Conservation (phyloP, 1,140 invertebrate genomes). For the Frieseomelitta varia region DNA sequence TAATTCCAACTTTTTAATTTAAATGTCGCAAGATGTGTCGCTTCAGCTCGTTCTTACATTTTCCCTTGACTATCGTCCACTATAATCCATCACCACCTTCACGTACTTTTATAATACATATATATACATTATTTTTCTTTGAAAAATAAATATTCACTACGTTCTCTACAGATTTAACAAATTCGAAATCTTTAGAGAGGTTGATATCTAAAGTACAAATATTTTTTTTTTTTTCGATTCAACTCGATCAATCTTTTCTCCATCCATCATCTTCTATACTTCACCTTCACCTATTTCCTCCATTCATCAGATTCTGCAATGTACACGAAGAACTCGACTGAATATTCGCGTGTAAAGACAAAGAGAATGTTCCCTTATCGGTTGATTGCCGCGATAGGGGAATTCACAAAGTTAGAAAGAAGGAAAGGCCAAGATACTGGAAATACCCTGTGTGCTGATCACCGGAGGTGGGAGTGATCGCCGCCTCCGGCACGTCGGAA, state of each 20-base stretch:
- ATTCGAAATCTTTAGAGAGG: neutral
- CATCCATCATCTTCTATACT: neutral
- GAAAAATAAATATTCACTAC: neutral
- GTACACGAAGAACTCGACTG: neutral
- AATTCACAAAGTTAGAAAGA: constrained; percentile 22
- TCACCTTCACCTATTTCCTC: neutral
- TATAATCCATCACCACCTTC: neutral
- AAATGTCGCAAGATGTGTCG: too few relatives aligned
- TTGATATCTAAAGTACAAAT: neutral
- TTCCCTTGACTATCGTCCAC: neutral
- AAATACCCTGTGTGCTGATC: constrained; percentile 42
- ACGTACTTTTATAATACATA: neutral
- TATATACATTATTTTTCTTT: neutral
- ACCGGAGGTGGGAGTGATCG: constrained; percentile 59
- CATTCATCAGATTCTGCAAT: neutral
- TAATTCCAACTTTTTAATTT: too few relatives aligned
- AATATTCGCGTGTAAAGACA: neutral
- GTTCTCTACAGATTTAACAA: neutral
- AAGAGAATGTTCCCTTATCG: neutral
- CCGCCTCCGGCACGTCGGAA: constrained; percentile 28
- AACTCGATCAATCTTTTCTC: neutral
- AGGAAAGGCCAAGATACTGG: constrained; percentile 15
- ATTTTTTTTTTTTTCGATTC: neutral
- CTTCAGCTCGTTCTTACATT: too few relatives aligned
- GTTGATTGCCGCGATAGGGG: neutral